Base-by-base conservation (phyloP, 92 coral and sea anemone genomes). In the Porites divaricata region DNA sequence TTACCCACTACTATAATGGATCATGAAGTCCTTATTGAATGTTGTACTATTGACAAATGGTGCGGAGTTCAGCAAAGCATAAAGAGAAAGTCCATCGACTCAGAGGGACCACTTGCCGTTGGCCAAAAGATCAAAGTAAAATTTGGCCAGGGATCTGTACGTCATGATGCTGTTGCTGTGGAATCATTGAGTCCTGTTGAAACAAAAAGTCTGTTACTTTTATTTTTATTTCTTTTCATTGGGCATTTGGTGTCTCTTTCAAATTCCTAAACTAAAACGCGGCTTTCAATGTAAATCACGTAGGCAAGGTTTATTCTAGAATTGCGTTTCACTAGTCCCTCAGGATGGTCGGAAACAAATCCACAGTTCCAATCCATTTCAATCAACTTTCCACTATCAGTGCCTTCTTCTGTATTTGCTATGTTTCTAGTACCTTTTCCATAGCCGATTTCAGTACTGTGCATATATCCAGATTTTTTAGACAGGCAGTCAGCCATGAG, bases 121-220 rank as follows among this genome's bases (percentile, higher is more conserved):
- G 77, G 77, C 10, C 77, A 73, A 52, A 51, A 23, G 23, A 41
- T 73, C 4, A 2, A 21, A 5, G 77, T 73, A 22, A 52, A 74
- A 74, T 74, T 74, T 74, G 63, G 63, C 78, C 62, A 21, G 48
- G 45, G 20, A 26, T 26, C 28, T 26, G 28, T 26, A 52, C 41
- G 62, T 56, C 24, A 74, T 74, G 78, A 52, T 74, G 78, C 78
- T 74, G 78, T 74, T 54, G 64, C 14, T 48, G 22, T 54, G 48
- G 78, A 74, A 20, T 74, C 78, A 23, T 74, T 64, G 78, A 54
- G 22, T 21, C 64, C 78, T 8, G 21, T 26, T 26, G 1, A 74
- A 20, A 74, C 9, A 41, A 74, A 54, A 74, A 48, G 78, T 74
- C 53, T 2, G 45, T 52, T 20, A 23, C 28, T 54, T 74, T 8